Conservation (phyloP, 2,113 vertebrate species). For the Engystomops pustulosus region DNA sequence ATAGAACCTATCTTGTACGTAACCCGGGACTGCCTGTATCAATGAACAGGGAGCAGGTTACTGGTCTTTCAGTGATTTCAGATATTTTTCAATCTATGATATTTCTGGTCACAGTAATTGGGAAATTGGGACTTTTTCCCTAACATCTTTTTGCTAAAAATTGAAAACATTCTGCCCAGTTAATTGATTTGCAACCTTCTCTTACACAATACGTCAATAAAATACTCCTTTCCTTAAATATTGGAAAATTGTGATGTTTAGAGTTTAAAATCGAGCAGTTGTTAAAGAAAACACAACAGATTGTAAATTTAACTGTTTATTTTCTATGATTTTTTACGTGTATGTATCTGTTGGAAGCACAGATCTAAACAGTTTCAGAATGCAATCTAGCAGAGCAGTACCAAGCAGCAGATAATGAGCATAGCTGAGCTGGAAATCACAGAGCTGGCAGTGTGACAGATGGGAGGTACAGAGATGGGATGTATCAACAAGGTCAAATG, state of each 20-base stretch:
- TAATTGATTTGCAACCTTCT: no score
- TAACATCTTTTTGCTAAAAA: background rate
- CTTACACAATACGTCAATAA: no score
- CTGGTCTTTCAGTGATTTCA: no score
- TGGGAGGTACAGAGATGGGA: conserved; percentile 3
- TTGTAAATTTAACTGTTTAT: background rate
- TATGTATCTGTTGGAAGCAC: background rate
- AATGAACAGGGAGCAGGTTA: no score
- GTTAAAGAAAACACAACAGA: background rate
- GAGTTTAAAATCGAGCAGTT: background rate
- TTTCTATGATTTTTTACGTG: background rate
- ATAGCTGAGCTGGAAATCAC: background rate
- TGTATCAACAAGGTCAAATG: conserved; percentile 45
- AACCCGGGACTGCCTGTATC: no score
- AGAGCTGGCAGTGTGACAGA: conserved; percentile 33
- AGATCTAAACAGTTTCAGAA: background rate
- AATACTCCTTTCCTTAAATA: background rate
- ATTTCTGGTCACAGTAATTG: background rate
- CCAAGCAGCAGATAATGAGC: background rate
- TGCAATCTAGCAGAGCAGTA: background rate
- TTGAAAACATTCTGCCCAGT: background rate
- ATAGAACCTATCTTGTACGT: no score
- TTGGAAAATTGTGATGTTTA: background rate
- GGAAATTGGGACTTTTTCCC: background rate
- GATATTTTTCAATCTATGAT: background rate